Evolutionary conservation across 53 echinoderm and acorn worm species (phyloP).

Genomic region (Paracentrotus lividus): DNA sequence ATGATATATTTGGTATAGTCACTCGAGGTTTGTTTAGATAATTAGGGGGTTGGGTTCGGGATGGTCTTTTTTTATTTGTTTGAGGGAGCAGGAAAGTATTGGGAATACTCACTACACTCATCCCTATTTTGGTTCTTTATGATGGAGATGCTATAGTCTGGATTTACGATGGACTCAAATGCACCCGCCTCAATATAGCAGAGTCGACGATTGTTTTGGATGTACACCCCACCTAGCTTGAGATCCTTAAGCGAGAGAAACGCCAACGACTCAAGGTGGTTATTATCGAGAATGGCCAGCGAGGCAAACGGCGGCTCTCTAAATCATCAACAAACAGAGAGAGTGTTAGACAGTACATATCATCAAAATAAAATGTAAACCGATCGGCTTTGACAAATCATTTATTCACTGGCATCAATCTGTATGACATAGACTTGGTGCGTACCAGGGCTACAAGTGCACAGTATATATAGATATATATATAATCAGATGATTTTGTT

Average conservation of each 20-base stretch:
- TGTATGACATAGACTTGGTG: background rate
- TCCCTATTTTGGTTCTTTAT: conserved; percentile 48
- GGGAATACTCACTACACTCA: conserved; percentile 83
- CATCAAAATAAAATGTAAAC: conserved; percentile 3
- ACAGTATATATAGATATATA: conserved; percentile 18
- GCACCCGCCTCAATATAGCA: conserved; percentile 73
- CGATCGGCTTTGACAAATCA: background rate
- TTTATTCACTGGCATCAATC: background rate
- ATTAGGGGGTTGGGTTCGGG: conserved; percentile 28
- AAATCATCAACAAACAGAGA: conserved; percentile 42
- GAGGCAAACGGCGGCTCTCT: conserved; percentile 58
- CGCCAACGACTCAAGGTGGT: background rate
- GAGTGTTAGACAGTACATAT: conserved; percentile 52
- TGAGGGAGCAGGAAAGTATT: conserved; percentile 40
- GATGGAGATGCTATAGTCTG: conserved; percentile 48
- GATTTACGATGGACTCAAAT: conserved; percentile 59
- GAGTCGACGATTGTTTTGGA: conserved; percentile 68
- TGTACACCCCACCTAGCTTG: conserved; percentile 67
- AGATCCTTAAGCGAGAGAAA: conserved; percentile 71
- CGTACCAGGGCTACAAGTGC: conserved; percentile 65
- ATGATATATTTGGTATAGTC: conserved; percentile 31
- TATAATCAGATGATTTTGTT: background rate
- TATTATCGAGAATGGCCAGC: conserved; percentile 59
- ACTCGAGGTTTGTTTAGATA: conserved; percentile 44
- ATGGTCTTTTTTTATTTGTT: background rate